These are phyloP conservation scores for Leptinotarsa defecta DNA, from an alignment of 1,140 invertebrate species.

Conservation along the genomic window DNA sequence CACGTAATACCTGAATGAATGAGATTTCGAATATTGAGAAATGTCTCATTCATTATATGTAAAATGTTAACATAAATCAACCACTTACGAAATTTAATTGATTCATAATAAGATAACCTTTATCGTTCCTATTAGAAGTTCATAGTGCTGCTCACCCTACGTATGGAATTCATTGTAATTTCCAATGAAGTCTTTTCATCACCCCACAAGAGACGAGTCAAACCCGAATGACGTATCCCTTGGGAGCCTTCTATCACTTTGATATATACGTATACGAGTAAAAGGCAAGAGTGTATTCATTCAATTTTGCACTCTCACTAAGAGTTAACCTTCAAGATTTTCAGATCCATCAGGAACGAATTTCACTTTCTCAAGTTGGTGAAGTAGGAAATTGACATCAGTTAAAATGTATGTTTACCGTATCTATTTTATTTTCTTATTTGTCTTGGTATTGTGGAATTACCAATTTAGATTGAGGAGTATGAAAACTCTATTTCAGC, in stretches of 20 bases:
- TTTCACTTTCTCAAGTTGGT: too few relatives aligned
- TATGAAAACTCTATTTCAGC: too few relatives aligned
- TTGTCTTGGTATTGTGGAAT: too few relatives aligned
- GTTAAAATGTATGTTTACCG: too few relatives aligned
- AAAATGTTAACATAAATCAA: neutral
- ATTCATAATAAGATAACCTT: neutral
- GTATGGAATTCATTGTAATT: neutral
- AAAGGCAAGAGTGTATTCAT: neutral
- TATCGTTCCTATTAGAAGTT: neutral
- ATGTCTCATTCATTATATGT: too few relatives aligned
- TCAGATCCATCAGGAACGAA: too few relatives aligned
- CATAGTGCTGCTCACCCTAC: neutral
- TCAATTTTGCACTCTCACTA: neutral
- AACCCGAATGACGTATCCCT: neutral
- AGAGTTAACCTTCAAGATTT: neutral
- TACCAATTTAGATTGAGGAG: too few relatives aligned
- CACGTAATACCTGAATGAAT: too few relatives aligned
- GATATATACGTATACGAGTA: constrained; percentile 1
- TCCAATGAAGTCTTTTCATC: constrained; percentile 6
- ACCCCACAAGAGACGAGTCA: constrained; percentile 4
- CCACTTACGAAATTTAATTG: neutral
- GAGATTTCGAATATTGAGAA: too few relatives aligned
- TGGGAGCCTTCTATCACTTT: neutral
- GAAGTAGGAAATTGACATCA: too few relatives aligned
- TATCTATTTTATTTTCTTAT: too few relatives aligned